A percentile compares a stretch with the other conserved stretches of the same genome.
Conservation (phyloP, 2,888 invertebrate species). For the Pilophorus perplexus region DNA sequence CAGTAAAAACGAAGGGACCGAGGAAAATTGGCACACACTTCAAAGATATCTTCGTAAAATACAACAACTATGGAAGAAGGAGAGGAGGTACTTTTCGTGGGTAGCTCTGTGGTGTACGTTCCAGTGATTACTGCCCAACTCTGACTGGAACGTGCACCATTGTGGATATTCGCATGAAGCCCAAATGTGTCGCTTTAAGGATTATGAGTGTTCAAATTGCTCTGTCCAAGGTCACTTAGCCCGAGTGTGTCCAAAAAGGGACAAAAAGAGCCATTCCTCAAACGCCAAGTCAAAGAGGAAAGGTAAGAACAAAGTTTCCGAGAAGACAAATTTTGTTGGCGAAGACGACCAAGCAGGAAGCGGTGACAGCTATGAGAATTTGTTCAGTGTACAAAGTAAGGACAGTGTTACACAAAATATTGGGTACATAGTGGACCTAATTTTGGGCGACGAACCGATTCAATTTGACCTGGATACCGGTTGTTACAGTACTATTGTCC, state of each 20-base stretch:
- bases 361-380: too few relatives aligned
- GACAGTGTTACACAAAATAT: neutral
- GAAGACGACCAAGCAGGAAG: neutral
- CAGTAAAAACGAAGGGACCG: too few relatives aligned
- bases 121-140: too few relatives aligned
- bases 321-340: conserved; percentile 12
- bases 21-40: too few relatives aligned
- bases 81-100: too few relatives aligned
- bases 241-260: neutral
- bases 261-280: too few relatives aligned
- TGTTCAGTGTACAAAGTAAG: neutral
- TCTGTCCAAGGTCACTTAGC: neutral
- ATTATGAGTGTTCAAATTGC: neutral
- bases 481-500: conserved; percentile 10
- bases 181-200: neutral
- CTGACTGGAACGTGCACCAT: too few relatives aligned
- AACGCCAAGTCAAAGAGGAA: too few relatives aligned
- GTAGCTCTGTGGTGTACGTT: too few relatives aligned
- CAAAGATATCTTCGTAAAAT: too few relatives aligned
- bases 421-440: neutral
- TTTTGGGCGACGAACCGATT: neutral
- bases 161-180: conserved; percentile 12
- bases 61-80: too few relatives aligned
- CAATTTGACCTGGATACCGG: conserved; percentile 13
- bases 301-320: neutral